phyloP scores from a whole-genome alignment of 2,113 vertebrate genomes.

The Picathartes gymnocephalus region DNA sequence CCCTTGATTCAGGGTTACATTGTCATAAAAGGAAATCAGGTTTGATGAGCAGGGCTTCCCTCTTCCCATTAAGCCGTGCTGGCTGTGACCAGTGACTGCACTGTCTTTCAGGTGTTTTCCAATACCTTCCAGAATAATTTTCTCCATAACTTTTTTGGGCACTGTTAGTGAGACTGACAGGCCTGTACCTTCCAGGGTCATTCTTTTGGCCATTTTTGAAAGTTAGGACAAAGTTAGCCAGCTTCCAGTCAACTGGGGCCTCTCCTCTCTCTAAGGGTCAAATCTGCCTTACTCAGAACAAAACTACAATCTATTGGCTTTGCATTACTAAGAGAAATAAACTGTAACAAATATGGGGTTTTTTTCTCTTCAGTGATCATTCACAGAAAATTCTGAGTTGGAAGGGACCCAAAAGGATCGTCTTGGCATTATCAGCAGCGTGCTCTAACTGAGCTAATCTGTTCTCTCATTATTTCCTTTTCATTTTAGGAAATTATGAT shows the following conservation, averaged over 20 bases:
- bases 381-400: background rate
- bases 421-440: background rate
- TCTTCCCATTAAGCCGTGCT: rapidly evolving
- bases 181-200: background rate
- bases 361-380: background rate
- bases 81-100: background rate
- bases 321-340: background rate
- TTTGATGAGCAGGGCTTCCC: background rate
- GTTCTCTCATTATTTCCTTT: background rate
- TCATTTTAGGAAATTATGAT: background rate
- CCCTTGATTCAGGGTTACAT: background rate
- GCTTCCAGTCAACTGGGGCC: background rate
- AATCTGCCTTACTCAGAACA: background rate
- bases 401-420: background rate
- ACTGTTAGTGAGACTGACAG: background rate
- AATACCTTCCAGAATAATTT: background rate
- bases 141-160: background rate
- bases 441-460: background rate
- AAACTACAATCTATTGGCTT: background rate
- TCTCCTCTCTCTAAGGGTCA: background rate
- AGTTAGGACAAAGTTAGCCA: background rate
- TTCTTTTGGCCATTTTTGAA: background rate
- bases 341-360: rapidly evolving
- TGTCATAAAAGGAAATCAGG: background rate
- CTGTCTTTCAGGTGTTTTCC: background rate